A percentile compares a stretch with the other conserved stretches of the same genome.
These are phyloP conservation scores for Steinernema carpocapsae DNA, from an alignment of 2,888 invertebrate species.

Conservation along the genomic window DNA sequence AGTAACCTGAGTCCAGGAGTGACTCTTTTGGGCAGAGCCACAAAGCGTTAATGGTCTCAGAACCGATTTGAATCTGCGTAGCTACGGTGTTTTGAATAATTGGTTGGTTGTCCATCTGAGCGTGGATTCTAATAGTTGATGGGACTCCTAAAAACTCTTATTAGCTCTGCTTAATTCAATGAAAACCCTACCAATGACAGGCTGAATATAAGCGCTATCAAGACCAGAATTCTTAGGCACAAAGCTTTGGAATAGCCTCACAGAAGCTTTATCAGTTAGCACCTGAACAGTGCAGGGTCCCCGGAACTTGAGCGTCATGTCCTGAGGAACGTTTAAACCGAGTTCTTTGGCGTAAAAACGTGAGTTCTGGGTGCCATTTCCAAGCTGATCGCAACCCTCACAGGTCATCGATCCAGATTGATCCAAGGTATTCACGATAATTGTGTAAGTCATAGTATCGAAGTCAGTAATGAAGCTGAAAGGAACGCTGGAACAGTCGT, in stretches of 20 bases:
- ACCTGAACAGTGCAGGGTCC: slow-evolving; percentile 8
- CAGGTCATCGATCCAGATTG: neutral
- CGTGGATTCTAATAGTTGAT: neutral
- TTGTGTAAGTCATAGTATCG: neutral
- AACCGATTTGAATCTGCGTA: neutral
- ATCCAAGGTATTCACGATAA: neutral
- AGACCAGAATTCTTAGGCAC: neutral
- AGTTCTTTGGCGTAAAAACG: neutral
- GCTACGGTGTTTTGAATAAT: neutral
- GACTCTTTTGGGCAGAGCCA: too few species aligned
- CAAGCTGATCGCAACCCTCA: neutral
- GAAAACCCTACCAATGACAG: neutral
- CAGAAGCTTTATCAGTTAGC: neutral
- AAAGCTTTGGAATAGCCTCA: neutral
- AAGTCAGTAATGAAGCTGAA: neutral
- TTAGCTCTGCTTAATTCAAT: neutral
- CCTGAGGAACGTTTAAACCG: neutral
- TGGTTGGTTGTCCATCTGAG: neutral
- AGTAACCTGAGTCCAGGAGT: too few species aligned
- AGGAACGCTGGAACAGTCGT: neutral
- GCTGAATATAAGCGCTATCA: neutral
- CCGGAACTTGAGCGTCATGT: neutral
- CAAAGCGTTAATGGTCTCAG: too few species aligned
- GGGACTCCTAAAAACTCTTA: neutral
- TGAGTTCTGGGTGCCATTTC: slow-evolving; percentile 1